These are phyloP conservation scores for Plecturocebus donacophilus DNA, from an alignment of 2,113 vertebrate species.

Conservation along the genomic window DNA sequence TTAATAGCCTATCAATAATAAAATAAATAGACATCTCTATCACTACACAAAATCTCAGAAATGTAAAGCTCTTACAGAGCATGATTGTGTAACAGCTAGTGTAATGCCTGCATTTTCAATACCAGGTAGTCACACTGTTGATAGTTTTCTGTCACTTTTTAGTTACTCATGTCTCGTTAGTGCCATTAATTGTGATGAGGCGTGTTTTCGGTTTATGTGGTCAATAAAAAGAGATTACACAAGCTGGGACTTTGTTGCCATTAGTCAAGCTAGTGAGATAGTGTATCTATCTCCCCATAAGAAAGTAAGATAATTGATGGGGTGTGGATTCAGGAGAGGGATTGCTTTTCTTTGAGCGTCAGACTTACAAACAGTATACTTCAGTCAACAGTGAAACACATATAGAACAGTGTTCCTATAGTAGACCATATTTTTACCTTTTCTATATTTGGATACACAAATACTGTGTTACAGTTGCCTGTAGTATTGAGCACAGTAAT, in stretches of 20 bases:
- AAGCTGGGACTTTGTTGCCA: neutral
- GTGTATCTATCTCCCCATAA: neutral
- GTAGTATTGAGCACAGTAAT: neutral
- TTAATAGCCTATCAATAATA: neutral
- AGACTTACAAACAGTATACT: neutral
- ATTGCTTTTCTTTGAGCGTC: neutral
- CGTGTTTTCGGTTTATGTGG: neutral
- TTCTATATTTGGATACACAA: neutral
- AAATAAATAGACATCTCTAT: neutral
- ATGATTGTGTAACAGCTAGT: neutral
- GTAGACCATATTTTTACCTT: neutral
- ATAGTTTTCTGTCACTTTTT: neutral
- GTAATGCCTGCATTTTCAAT: neutral
- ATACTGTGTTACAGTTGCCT: neutral
- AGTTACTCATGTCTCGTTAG: neutral
- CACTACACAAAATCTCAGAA: neutral
- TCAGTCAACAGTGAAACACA: neutral
- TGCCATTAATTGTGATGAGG: neutral
- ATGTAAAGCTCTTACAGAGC: neutral
- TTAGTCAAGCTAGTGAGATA: neutral
- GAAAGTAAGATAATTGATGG: neutral
- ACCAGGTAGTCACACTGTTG: neutral
- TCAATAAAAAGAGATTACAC: neutral
- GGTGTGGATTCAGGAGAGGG: neutral
- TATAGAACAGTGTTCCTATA: neutral